Base-by-base conservation (phyloP, 2,888 invertebrate genomes). In the Synergus umbraculus region DNA sequence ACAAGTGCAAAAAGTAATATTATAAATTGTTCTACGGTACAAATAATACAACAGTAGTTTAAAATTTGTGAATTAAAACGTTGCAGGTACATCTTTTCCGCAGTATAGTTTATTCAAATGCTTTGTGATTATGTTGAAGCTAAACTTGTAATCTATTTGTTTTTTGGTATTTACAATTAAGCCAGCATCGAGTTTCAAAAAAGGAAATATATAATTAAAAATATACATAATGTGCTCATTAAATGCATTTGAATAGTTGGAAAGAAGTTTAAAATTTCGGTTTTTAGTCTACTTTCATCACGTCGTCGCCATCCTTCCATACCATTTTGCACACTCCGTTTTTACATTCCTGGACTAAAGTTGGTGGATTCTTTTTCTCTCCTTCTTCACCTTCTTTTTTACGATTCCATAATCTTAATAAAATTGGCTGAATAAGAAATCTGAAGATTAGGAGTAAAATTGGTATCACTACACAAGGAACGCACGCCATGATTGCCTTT, bases 381-480 rank as follows among this genome's bases (percentile, higher is more conserved):
- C 82, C 88, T 22, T 89, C 87, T 12, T 90, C 85, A 69, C 88
- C 89, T 66, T 91, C 94, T 77, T 94, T 94, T 78, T 94, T 94
- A 0, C 96, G 96, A 91, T 96, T 96, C 97, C 97, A 97, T 89
- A 96, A 96, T 83, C 95, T 95, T 76, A 97, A 90, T 76, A 97
- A 92, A 83, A 97, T 94, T 0, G 97, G 97, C 90, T 97, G 97
- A 82, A 98, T 94, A 87, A 96, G 96, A 89, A 95, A 96, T 91
- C 97, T 96, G 95, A 97, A 97, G 82, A 98, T 93, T 88, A 96
- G 96, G 15, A 98, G 93, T 66, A 97, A 92, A 81, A 97, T 92
- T 2, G 97, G 97, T 90, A 97, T 95, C 83, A 97, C 95, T 87
- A 97, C 96, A 91, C 97, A 98, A 29, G 97, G 97, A 81, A 97